phyloP scores from a whole-genome alignment of 2,888 invertebrate species.

The Drosophila meridionalis region DNA sequence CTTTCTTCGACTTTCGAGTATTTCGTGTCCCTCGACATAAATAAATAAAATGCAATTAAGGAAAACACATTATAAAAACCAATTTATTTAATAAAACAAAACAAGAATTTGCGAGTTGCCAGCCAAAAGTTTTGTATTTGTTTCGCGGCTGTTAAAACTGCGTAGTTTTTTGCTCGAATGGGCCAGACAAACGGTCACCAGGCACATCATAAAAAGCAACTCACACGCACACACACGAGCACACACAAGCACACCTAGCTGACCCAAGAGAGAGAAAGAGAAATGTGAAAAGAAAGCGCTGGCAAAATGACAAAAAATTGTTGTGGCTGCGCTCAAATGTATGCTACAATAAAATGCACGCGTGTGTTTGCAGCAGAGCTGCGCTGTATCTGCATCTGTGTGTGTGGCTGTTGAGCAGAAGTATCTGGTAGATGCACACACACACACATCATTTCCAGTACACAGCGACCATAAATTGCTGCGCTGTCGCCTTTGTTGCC shows the following conservation, averaged over 20 bases:
- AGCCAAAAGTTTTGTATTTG: slow-evolving; percentile 17
- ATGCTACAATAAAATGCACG: slow-evolving; percentile 47
- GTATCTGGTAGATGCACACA: slow-evolving; percentile 39
- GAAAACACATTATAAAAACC: background rate
- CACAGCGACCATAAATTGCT: slow-evolving; percentile 24
- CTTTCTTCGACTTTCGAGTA: background rate
- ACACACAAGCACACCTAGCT: slow-evolving; percentile 30
- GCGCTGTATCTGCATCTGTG: background rate
- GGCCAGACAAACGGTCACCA: slow-evolving; percentile 73
- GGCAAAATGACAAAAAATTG: slow-evolving; percentile 64
- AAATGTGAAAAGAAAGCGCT: slow-evolving; percentile 21
- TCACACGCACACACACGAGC: slow-evolving; percentile 11
- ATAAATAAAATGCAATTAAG: slow-evolving; percentile 4
- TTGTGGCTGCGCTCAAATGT: slow-evolving; percentile 39
- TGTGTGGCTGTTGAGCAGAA: slow-evolving; percentile 14
- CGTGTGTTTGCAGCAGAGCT: background rate
- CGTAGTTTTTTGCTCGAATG: slow-evolving; percentile 54
- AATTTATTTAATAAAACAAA: slow-evolving; percentile 1
- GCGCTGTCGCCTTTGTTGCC: slow-evolving; percentile 23
- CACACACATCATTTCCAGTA: background rate
- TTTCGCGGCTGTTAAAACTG: slow-evolving; percentile 41
- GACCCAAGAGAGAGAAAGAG: slow-evolving; percentile 26
- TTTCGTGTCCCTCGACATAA: background rate
- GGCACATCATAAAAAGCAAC: slow-evolving; percentile 19
- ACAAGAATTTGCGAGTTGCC: slow-evolving; percentile 1